Evolutionary conservation across 2,113 vertebrate species (phyloP).

Genomic region (Meriones unguiculatus): DNA sequence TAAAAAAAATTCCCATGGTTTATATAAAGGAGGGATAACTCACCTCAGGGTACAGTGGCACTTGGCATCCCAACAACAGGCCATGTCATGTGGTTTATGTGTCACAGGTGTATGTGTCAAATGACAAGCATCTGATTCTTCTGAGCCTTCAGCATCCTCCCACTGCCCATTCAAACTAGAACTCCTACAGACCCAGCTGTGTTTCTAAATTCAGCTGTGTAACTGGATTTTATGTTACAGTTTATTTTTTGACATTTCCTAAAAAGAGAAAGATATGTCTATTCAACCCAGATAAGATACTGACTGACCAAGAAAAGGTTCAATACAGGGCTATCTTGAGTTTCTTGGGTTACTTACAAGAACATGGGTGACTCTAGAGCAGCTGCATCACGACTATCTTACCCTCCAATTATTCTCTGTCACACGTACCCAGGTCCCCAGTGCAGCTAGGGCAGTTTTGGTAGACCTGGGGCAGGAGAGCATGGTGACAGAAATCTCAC

Average conservation of each 20-base stretch:
- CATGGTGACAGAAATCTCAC: no score
- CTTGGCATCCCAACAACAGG: not conserved
- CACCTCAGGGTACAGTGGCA: not conserved
- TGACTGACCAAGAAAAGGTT: not conserved
- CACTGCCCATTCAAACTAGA: not conserved
- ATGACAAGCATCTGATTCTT: not conserved
- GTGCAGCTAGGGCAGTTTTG: not conserved
- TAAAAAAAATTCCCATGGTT: not conserved
- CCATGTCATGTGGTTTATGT: not conserved
- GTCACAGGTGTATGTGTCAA: not conserved
- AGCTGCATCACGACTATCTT: not conserved
- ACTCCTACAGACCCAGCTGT: not conserved
- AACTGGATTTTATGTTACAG: not conserved
- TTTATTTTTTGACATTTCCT: not conserved
- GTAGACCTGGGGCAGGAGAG: no score
- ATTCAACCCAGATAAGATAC: not conserved
- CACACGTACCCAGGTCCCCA: not conserved
- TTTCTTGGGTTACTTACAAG: not conserved
- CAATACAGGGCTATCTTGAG: not conserved
- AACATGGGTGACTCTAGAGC: not conserved
- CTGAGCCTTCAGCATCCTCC: not conserved
- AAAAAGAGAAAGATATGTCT: not conserved
- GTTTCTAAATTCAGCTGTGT: not conserved
- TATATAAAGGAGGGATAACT: not conserved
- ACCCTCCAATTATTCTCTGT: not conserved